A percentile compares a stretch with the other conserved stretches of the same genome.
Evolutionary conservation across 2,888 invertebrate genomes (phyloP).

Genomic region (Hypena proboscidalis): DNA sequence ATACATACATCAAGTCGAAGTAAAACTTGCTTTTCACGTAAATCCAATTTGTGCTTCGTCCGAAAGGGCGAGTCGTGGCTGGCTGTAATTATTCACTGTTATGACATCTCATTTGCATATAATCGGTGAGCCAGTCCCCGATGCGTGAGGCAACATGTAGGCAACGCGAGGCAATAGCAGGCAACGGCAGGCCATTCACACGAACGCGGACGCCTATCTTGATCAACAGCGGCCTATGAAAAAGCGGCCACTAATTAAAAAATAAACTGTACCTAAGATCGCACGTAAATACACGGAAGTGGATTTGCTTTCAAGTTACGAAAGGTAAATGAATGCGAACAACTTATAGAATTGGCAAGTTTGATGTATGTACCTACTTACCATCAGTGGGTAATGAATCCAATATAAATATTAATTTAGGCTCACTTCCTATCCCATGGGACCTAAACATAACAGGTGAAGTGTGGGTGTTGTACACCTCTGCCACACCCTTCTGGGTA

Average conservation of each 20-base stretch:
- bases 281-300: constrained; percentile 72
- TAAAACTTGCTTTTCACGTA: constrained; percentile 81
- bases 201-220: constrained; percentile 75
- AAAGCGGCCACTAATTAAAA: constrained; percentile 83
- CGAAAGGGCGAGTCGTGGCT: constrained; percentile 81
- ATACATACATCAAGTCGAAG: constrained; percentile 66
- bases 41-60: constrained; percentile 80
- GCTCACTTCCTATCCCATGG: too few relatives aligned
- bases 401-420: too few relatives aligned
- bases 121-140: constrained; percentile 76
- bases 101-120: constrained; percentile 85
- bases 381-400: too few relatives aligned
- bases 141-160: constrained; percentile 78
- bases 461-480: too few relatives aligned
- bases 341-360: constrained; percentile 18
- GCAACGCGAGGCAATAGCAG: constrained; percentile 78
- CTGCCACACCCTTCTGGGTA: too few relatives aligned
- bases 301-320: constrained; percentile 59
- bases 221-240: constrained; percentile 81
- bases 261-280: constrained; percentile 77
- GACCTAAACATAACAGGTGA: too few relatives aligned
- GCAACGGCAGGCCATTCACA: constrained; percentile 81
- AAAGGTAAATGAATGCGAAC: constrained; percentile 35
- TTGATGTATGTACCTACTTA: too few relatives aligned
- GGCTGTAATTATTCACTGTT: constrained; percentile 84